A percentile compares a stretch with the other conserved stretches of the same genome.
These are phyloP conservation scores for Philopedon plagiatum DNA, from an alignment of 2,888 invertebrate species.

Conservation along the genomic window DNA sequence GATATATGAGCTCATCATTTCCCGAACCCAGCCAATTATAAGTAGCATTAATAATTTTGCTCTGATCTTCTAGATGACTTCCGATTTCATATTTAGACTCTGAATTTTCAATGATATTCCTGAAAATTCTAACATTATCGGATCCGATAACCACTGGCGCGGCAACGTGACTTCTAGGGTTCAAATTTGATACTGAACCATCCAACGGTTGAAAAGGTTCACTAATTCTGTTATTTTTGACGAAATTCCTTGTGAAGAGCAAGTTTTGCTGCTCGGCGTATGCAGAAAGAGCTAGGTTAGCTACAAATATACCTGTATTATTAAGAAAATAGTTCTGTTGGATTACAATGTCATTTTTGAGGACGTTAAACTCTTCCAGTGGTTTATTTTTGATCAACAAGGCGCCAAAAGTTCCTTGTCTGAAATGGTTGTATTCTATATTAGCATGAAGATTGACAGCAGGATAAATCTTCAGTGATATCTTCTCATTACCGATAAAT, in stretches of 20 bases:
- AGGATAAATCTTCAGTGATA: conserved; percentile 85
- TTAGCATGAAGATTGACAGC: conserved; percentile 83
- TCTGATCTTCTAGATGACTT: conserved; percentile 95
- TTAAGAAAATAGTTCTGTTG: conserved; percentile 91
- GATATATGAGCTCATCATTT: conserved; percentile 81
- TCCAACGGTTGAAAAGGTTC: conserved; percentile 85
- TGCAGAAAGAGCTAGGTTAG: conserved; percentile 89
- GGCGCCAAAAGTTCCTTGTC: conserved; percentile 85
- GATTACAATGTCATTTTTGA: conserved; percentile 80
- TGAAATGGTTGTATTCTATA: conserved; percentile 92
- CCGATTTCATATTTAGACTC: conserved; percentile 95
- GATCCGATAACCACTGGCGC: conserved; percentile 94
- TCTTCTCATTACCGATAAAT: conserved; percentile 82
- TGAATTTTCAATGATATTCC: conserved; percentile 94
- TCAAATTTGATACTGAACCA: conserved; percentile 79
- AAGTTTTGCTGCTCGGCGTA: conserved; percentile 87
- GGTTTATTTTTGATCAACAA: conserved; percentile 87
- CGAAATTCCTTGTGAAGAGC: conserved; percentile 89
- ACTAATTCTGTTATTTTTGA: conserved; percentile 86
- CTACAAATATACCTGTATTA: conserved; percentile 91
- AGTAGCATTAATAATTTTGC: conserved; percentile 92
- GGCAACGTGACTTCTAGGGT: conserved; percentile 92
- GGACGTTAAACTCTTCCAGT: conserved; percentile 83
- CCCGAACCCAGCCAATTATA: conserved; percentile 93
- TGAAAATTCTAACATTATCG: conserved; percentile 87